phyloP scores from a whole-genome alignment of 2,888 invertebrate species.

The Pocota personata region DNA sequence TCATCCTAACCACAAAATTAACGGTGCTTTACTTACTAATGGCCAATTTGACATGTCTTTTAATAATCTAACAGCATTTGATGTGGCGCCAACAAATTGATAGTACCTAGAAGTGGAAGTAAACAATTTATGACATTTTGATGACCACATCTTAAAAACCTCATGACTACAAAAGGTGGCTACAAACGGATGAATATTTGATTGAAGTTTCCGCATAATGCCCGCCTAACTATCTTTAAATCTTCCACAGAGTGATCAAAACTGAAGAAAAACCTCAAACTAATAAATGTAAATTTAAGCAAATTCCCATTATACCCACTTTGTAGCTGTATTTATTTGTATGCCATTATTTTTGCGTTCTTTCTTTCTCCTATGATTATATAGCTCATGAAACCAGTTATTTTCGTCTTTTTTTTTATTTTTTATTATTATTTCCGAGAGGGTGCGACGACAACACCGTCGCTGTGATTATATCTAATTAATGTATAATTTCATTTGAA shows the following conservation, averaged over 20 bases:
- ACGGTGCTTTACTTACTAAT: no score
- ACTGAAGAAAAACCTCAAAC: background rate
- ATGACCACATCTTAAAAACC: background rate
- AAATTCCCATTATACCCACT: slow-evolving; percentile 26
- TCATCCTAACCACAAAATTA: no score
- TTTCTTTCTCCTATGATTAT: background rate
- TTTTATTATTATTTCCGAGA: slow-evolving; percentile 31
- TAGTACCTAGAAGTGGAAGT: background rate
- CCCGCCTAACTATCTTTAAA: background rate
- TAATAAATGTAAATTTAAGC: slow-evolving; percentile 45
- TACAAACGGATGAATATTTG: background rate
- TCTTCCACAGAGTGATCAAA: no score
- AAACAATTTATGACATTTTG: background rate
- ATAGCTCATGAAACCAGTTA: slow-evolving; percentile 20
- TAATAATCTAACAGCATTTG: no score
- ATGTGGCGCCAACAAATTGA: background rate
- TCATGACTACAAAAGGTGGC: background rate
- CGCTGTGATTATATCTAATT: slow-evolving; percentile 4
- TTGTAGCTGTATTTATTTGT: slow-evolving; percentile 1
- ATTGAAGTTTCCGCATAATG: slow-evolving; percentile 11
- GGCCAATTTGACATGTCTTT: no score
- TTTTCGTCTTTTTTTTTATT: background rate
- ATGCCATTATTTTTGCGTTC: slow-evolving; percentile 17
- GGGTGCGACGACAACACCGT: slow-evolving; percentile 6
- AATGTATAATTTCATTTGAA: background rate